Conservation (phyloP, 2,888 invertebrate genomes). For the Ophioninae sp. region DNA sequence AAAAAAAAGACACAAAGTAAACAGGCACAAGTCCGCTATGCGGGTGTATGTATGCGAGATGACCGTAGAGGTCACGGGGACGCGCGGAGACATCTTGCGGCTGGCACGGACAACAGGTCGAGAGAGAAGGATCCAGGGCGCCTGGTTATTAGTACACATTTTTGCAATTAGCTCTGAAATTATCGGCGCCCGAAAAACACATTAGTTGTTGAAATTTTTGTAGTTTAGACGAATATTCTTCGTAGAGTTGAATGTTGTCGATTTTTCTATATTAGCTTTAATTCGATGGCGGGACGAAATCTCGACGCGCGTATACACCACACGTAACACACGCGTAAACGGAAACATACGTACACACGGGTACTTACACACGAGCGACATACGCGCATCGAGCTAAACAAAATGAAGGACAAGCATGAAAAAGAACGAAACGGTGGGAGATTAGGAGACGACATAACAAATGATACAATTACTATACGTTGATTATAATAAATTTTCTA, state of each 20-base stretch:
- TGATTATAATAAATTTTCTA: constrained; percentile 63
- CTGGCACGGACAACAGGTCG: constrained; percentile 43
- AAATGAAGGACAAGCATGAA: constrained; percentile 4
- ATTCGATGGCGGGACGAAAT: constrained; percentile 58
- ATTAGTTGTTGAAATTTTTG: constrained; percentile 63
- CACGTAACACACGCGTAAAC: background rate
- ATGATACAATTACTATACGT: constrained; percentile 57
- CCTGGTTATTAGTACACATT: constrained; percentile 80
- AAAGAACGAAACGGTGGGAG: background rate
- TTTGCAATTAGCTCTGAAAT: constrained; percentile 56
- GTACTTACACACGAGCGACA: background rate
- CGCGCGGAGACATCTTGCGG: constrained; percentile 30
- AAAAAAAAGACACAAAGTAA: constrained; percentile 26
- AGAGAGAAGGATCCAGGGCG: constrained; percentile 70
- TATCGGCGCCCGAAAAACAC: constrained; percentile 54
- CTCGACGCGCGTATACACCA: constrained; percentile 52
- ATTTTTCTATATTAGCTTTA: constrained; percentile 67
- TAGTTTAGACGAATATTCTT: constrained; percentile 64
- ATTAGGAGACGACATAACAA: constrained; percentile 20
- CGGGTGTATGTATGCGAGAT: background rate
- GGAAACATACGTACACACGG: background rate
- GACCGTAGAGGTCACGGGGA: constrained; percentile 21
- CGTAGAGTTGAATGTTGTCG: constrained; percentile 78
- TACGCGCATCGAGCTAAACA: constrained; percentile 13
- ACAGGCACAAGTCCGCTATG: background rate